These are phyloP conservation scores for Pachypanchax playfairii DNA, from an alignment of 2,113 vertebrate species.

Conservation along the genomic window DNA sequence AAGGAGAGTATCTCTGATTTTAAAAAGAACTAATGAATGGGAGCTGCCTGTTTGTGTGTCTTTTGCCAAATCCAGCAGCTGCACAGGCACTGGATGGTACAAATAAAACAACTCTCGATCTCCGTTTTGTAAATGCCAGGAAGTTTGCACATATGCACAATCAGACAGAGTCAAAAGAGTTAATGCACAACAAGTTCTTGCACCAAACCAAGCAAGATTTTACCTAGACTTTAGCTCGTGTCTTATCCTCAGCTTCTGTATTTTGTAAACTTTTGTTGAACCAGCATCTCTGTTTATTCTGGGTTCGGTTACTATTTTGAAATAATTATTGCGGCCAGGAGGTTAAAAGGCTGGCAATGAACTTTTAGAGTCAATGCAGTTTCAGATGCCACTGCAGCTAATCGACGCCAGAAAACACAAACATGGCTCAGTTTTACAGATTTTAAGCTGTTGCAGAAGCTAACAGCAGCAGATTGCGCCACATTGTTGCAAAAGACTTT, in stretches of 20 bases:
- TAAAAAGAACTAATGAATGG: constrained; percentile 79
- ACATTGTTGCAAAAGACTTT: too few species aligned
- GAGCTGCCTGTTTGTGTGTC: constrained; percentile 73
- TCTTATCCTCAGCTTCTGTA: too few species aligned
- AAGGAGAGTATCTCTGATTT: constrained; percentile 70
- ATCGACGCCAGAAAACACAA: too few species aligned
- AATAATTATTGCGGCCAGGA: too few species aligned
- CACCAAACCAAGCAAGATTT: constrained; percentile 52
- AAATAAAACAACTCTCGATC: constrained; percentile 46
- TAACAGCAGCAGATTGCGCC: too few species aligned
- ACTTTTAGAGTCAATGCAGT: too few species aligned
- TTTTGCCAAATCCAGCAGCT: constrained; percentile 75
- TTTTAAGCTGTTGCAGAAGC: too few species aligned
- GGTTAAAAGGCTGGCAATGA: too few species aligned
- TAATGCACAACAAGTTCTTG: constrained; percentile 47
- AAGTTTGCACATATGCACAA: constrained; percentile 46
- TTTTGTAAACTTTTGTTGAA: too few species aligned
- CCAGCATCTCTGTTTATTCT: constrained; percentile 34
- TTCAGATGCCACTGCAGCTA: too few species aligned
- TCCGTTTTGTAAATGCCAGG: constrained; percentile 27
- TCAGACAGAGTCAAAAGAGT: constrained; percentile 44
- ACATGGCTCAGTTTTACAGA: too few species aligned
- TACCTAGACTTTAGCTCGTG: too few species aligned
- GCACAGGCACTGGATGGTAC: constrained; percentile 64
- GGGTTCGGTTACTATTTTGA: constrained; percentile 54